Conservation (phyloP, 2,113 vertebrate species). For the Sylvietta virens region DNA sequence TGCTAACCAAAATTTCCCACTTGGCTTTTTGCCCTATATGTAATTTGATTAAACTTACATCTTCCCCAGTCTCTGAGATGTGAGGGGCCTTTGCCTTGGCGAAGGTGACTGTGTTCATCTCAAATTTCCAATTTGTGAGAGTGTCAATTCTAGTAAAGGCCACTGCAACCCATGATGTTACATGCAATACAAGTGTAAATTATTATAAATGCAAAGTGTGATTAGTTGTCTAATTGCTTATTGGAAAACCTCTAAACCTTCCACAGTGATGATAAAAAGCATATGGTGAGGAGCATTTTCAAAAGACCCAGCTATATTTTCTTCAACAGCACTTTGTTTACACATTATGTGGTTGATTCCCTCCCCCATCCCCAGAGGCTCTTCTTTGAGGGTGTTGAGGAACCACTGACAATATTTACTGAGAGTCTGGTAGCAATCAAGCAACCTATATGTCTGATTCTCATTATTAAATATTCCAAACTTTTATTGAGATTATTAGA, state of each 20-base stretch:
- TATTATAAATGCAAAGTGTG: background rate
- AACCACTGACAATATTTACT: conserved; percentile 4
- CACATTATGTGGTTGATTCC: background rate
- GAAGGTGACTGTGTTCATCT: background rate
- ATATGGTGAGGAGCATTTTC: background rate
- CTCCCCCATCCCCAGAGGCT: background rate
- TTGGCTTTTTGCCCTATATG: background rate
- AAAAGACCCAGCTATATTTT: background rate
- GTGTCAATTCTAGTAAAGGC: background rate
- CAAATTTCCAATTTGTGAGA: background rate
- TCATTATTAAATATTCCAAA: conserved; percentile 47
- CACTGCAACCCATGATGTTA: background rate
- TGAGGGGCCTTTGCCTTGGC: background rate
- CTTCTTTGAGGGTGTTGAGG: background rate
- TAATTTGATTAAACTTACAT: background rate
- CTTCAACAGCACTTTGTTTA: background rate
- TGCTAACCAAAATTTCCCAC: background rate
- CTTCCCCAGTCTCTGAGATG: background rate
- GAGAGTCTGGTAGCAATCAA: conserved; percentile 12
- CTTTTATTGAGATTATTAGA: conserved; percentile 51
- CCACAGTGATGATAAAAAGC: background rate
- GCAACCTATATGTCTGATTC: conserved; percentile 6
- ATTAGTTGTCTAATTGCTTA: background rate
- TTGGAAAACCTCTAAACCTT: background rate
- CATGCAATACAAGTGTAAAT: background rate